Base-by-base conservation (phyloP, 2,888 invertebrate species). In the Parnassius orleans region DNA sequence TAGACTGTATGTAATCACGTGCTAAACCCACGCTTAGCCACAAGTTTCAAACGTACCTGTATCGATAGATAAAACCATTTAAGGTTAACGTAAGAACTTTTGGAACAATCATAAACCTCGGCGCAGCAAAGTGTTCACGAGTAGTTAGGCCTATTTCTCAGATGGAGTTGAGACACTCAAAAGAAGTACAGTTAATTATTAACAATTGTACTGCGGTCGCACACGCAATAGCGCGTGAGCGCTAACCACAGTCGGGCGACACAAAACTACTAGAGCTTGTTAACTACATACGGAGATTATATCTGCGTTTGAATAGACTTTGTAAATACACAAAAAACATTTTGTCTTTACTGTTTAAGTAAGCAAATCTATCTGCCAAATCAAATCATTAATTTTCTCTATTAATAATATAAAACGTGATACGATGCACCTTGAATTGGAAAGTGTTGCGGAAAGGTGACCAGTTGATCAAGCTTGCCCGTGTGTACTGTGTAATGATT, bases 101-200 rank as follows among this genome's bases (percentile, higher is more conserved):
- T 56, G 64, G 14, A 15, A 51, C 14, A 50, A 11, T 3, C 55
- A 3, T 41, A 15, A 57, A 53, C 41, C 24, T 41, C 41, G 33
- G n/a, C 41, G 48, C 10, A 46, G 46, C 52, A 52, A 46, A 50
- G 48, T 47, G 55, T 46, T 24, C 62, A 66, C 57, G 64, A 66
- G 61, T 66, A 79, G 78, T 78, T 86, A 86, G 84, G 84, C 87
- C 81, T 87, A 85, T 87, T 89, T 80, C 84, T 77, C 75, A 80
- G 82, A 84, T 80, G 79, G 77, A 81, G 78, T 74, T 75, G 78
- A 79, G 80, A 73, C 87, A 87, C 92, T 92, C 86, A 82, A 90
- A 90, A 83, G 87, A 87, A 84, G 82, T 84, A 79, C 83, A 79
- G 79, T 85, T 90, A 84, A 90, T 90, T 88, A 83, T 81, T 75